Percentiles rank a stretch among this genome's conserved stretches.
phyloP scores from a whole-genome alignment of 2,888 invertebrate species.

The Conistra vaccinii region DNA sequence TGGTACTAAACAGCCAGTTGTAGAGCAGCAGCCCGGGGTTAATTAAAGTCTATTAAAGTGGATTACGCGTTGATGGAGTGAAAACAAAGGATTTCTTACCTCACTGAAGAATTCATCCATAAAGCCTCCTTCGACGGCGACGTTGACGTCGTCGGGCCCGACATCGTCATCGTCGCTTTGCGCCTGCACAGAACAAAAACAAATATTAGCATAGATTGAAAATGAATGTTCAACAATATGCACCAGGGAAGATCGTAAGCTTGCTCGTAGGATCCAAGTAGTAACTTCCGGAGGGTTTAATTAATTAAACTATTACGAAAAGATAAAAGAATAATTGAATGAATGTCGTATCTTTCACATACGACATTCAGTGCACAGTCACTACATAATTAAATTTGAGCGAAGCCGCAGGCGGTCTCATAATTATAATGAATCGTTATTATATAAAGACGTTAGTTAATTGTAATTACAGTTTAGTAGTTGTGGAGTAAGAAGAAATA shows the following conservation, averaged over 20 bases:
- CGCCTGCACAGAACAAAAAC: conserved; percentile 92
- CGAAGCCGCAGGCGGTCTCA: conserved; percentile 2
- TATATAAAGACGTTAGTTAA: conserved; percentile 38
- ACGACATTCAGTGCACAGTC: conserved; percentile 21
- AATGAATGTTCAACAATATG: neutral
- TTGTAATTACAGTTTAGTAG: conserved; percentile 38
- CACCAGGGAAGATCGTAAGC: too few species aligned
- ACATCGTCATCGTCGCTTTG: conserved; percentile 99
- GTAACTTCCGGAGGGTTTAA: neutral
- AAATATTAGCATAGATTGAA: conserved; percentile 5
- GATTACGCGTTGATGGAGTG: conserved; percentile 26
- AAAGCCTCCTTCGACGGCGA: conserved; percentile 98
- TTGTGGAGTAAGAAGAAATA: conserved; percentile 45
- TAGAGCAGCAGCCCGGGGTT: conserved; percentile 33
- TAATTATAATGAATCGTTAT: conserved; percentile 38
- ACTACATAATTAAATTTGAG: conserved; percentile 27
- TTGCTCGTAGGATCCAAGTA: neutral
- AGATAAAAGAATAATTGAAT: neutral
- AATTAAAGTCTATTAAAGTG: conserved; percentile 54
- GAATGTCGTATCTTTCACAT: conserved; percentile 13
- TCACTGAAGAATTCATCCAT: conserved; percentile 99
- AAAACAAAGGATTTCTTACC: conserved; percentile 90
- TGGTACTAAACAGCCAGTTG: conserved; percentile 41
- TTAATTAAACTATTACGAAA: too few species aligned
- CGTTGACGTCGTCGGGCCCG: conserved; percentile 98